These are phyloP conservation scores for Danio jaintianensis DNA, from an alignment of 2,797 vertebrate genomes.

Conservation along the genomic window DNA sequence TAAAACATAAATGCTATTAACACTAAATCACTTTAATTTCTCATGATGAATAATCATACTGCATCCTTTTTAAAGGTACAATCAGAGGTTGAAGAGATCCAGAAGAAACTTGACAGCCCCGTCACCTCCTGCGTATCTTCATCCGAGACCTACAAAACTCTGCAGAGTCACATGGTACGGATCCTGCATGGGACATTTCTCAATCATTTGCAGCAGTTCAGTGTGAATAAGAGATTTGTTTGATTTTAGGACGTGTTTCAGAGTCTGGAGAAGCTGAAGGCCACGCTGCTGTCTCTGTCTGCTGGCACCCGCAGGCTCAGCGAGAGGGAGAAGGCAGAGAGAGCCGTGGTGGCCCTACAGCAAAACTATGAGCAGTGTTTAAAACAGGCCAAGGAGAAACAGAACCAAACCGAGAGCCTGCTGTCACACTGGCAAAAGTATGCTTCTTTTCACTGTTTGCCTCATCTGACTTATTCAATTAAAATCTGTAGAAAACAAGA, in stretches of 20 bases:
- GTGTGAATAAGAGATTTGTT: neutral
- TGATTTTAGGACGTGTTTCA: conserved; percentile 86
- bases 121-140: conserved; percentile 87
- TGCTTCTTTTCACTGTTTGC: conserved; percentile 47
- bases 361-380: conserved; percentile 75
- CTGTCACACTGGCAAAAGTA: conserved; percentile 92
- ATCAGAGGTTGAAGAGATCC: conserved; percentile 79
- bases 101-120: conserved; percentile 79
- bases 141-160: conserved; percentile 85
- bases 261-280: conserved; percentile 84
- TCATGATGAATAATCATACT: neutral
- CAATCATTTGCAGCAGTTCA: neutral
- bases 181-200: neutral
- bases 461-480: too few species aligned
- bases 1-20: too few species aligned
- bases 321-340: conserved; percentile 77
- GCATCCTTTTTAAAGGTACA: conserved; percentile 75
- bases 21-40: neutral
- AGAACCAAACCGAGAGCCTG: conserved; percentile 82
- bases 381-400: conserved; percentile 82
- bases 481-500: too few species aligned
- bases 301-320: conserved; percentile 82
- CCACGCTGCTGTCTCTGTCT: conserved; percentile 78
- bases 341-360: conserved; percentile 77
- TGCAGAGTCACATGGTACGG: conserved; percentile 89